Conservation (phyloP, 2,797 vertebrate genomes). For the Lutra lutra region DNA sequence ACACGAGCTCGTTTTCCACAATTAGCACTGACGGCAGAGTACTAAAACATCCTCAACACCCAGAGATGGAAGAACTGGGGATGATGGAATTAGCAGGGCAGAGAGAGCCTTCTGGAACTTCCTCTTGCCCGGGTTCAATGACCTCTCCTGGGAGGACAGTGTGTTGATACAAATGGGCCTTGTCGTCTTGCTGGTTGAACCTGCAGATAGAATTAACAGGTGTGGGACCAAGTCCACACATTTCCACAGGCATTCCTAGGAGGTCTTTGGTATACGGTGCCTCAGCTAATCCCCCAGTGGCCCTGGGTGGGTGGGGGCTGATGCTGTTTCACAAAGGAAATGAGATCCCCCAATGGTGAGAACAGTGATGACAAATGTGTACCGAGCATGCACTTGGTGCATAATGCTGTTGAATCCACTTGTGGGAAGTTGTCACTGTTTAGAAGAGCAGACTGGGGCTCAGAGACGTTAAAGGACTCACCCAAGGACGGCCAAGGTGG, state of each 20-base stretch:
- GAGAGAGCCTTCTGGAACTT: neutral
- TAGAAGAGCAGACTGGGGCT: neutral
- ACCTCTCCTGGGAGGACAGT: neutral
- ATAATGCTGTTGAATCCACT: neutral
- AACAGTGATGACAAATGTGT: neutral
- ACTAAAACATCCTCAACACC: neutral
- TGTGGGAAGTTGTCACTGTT: neutral
- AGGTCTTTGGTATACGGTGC: neutral
- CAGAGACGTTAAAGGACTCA: neutral
- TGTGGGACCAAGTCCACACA: no score
- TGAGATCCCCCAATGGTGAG: neutral
- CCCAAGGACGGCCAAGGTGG: neutral
- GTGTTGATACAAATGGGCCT: neutral
- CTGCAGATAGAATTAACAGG: neutral
- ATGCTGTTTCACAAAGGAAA: neutral
- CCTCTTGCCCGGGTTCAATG: neutral
- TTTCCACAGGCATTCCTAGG: neutral
- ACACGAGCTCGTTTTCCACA: neutral
- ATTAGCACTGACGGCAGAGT: neutral
- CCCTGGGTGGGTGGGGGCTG: neutral
- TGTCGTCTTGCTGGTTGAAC: neutral
- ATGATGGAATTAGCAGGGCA: neutral
- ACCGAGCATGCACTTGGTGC: neutral
- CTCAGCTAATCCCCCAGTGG: neutral
- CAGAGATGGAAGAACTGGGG: neutral